Evolutionary conservation across 2,888 invertebrate genomes (phyloP).

Genomic region (Phragmatobia fuliginosa): DNA sequence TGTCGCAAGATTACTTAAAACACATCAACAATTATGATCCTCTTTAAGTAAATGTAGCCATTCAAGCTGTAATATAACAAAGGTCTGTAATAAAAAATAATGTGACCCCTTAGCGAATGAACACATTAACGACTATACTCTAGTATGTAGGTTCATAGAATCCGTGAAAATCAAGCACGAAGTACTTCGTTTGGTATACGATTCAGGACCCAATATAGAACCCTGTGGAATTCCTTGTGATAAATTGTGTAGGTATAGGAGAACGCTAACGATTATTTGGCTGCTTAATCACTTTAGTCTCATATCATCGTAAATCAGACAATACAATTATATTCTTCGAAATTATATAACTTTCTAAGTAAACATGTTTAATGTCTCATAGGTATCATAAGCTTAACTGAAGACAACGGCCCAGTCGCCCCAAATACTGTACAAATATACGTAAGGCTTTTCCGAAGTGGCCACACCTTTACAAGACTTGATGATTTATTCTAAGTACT

Average conservation of each 20-base stretch:
- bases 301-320: neutral
- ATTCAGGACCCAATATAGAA: conserved; percentile 32
- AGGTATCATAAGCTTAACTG: neutral
- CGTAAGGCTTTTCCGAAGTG: neutral
- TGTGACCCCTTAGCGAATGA: conserved; percentile 40
- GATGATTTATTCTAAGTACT: conserved; percentile 77
- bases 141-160: conserved; percentile 32
- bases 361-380: neutral
- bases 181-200: conserved; percentile 40
- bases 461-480: neutral
- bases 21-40: neutral
- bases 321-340: neutral
- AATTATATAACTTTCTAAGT: neutral
- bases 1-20: neutral
- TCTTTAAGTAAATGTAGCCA: conserved; percentile 36
- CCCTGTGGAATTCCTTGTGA: conserved; percentile 36
- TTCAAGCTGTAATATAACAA: conserved; percentile 32
- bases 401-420: neutral
- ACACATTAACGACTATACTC: conserved; percentile 43
- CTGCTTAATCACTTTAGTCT: neutral
- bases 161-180: conserved; percentile 38
- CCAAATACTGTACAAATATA: neutral
- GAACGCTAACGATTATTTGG: conserved; percentile 2
- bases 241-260: conserved; percentile 20
- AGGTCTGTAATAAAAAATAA: conserved; percentile 52